phyloP scores from a whole-genome alignment of 2,113 vertebrate genomes.

The Ceuthmochares aereus region DNA sequence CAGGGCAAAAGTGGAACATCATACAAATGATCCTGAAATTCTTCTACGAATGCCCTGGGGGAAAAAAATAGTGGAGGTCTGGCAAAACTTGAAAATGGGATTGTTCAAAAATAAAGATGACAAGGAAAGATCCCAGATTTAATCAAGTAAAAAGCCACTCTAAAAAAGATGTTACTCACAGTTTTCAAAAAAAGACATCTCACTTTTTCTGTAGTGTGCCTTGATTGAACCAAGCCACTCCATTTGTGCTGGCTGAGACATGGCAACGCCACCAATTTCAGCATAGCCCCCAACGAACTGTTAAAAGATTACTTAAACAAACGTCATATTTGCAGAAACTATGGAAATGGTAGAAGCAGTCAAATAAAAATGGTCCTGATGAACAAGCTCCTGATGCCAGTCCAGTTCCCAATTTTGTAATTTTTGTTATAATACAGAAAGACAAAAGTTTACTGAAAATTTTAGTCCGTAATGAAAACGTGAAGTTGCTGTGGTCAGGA shows the following conservation, averaged over 20 bases:
- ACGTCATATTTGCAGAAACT: background rate
- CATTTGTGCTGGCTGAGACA: background rate
- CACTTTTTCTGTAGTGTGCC: background rate
- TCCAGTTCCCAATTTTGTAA: background rate
- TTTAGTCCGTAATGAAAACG: background rate
- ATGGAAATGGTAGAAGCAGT: background rate
- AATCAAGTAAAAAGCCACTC: background rate
- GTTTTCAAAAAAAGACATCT: background rate
- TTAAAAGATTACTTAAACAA: background rate
- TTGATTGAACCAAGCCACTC: background rate
- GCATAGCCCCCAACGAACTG: background rate
- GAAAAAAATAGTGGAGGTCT: accelerated
- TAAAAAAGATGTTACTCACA: background rate
- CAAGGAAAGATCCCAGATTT: background rate
- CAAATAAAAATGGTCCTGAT: background rate
- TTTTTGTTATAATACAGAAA: background rate
- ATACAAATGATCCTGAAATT: background rate
- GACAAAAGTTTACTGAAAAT: background rate
- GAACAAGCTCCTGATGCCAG: background rate
- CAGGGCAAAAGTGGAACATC: background rate
- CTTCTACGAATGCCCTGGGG: background rate
- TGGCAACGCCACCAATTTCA: background rate
- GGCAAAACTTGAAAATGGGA: background rate
- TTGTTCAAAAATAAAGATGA: background rate
- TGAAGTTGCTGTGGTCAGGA: background rate